These are phyloP conservation scores for Lagocephalus sceleratus DNA, from an alignment of 2,797 vertebrate genomes.

Conservation along the genomic window DNA sequence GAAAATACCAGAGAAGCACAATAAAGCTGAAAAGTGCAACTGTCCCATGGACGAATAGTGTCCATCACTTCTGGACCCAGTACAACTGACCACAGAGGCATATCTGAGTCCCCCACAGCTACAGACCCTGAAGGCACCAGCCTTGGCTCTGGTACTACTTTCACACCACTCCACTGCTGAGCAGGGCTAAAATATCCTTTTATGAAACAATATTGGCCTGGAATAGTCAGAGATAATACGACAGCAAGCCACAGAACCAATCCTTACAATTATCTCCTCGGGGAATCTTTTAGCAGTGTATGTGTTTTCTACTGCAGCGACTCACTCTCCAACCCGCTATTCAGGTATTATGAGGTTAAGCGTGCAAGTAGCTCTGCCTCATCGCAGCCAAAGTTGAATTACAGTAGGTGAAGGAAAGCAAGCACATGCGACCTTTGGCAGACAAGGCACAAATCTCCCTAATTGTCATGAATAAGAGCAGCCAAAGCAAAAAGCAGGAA, in stretches of 20 bases:
- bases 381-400: slow-evolving; percentile 38
- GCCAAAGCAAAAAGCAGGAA: not conserved
- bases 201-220: slow-evolving; percentile 10
- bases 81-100: too few species aligned
- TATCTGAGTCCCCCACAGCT: too few species aligned
- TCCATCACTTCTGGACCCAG: too few species aligned
- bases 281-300: slow-evolving; percentile 23
- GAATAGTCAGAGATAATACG: slow-evolving; percentile 14
- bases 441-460: slow-evolving; percentile 28
- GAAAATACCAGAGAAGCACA: too few species aligned
- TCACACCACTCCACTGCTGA: too few species aligned
- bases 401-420: slow-evolving; percentile 35
- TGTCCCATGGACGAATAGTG: too few species aligned
- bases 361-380: slow-evolving; percentile 12
- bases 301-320: slow-evolving; percentile 23
- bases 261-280: slow-evolving; percentile 29
- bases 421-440: slow-evolving; percentile 36
- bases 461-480: slow-evolving; percentile 40
- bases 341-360: slow-evolving; percentile 41
- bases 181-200: slow-evolving; percentile 12
- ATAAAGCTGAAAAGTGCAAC: too few species aligned
- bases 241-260: slow-evolving; percentile 23
- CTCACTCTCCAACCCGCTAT: slow-evolving; percentile 14
- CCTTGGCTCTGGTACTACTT: too few species aligned
- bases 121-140: too few species aligned